Conservation (phyloP, 2,113 vertebrate species). For the Antigone vipio region DNA sequence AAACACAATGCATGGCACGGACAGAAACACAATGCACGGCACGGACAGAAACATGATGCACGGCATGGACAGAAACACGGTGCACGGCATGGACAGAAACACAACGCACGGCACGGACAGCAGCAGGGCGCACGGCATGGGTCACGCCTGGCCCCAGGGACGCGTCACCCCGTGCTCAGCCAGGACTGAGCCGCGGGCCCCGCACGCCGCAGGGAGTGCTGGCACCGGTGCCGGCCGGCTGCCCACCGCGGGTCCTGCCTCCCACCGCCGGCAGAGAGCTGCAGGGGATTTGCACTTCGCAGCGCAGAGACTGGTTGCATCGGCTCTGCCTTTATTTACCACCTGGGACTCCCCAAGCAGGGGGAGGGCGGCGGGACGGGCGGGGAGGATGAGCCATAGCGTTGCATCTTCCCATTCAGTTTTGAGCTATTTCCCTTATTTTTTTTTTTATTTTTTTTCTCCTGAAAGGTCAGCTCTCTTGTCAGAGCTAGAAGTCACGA, state of each 20-base stretch:
- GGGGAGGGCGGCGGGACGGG: rapidly evolving
- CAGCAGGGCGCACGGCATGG: too few relatives aligned
- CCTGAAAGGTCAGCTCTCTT: not conserved
- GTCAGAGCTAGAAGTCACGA: not conserved
- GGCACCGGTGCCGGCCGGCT: not conserved
- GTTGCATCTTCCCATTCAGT: not conserved
- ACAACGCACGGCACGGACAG: rapidly evolving
- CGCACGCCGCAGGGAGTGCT: rapidly evolving
- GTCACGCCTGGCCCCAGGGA: not conserved
- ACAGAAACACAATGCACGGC: not conserved
- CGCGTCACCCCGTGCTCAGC: not conserved
- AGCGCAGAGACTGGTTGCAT: not conserved
- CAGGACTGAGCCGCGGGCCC: not conserved
- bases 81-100: rapidly evolving
- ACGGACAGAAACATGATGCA: not conserved
- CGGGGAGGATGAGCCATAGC: not conserved
- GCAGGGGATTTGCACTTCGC: rapidly evolving
- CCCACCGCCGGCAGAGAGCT: not conserved
- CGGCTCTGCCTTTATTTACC: not conserved
- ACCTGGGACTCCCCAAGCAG: not conserved
- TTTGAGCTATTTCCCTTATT: not conserved
- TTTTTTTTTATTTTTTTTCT: not conserved
- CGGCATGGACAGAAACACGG: too few relatives aligned
- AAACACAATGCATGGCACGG: rapidly evolving
- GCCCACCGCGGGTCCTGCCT: not conserved